These are phyloP conservation scores for Anguilla anguilla DNA, from an alignment of 2,797 vertebrate genomes.

Conservation along the genomic window DNA sequence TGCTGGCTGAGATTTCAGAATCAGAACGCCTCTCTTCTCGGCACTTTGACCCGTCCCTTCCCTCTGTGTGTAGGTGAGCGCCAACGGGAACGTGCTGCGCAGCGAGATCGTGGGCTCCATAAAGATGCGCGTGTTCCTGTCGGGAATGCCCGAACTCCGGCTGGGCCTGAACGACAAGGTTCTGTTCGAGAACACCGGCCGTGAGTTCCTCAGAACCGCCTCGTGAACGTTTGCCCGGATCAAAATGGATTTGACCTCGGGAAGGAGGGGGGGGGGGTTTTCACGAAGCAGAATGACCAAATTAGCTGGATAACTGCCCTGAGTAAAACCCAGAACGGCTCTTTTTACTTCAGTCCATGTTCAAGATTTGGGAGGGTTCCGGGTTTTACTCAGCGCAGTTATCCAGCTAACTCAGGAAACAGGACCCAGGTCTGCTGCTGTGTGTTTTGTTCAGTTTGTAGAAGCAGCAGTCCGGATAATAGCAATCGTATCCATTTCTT, in stretches of 20 bases:
- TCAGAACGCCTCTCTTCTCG: background rate
- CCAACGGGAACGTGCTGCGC: constrained; percentile 92
- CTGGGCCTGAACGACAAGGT: constrained; percentile 97
- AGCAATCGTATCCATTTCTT: background rate
- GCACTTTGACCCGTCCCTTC: background rate
- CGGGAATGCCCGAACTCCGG: constrained; percentile 95
- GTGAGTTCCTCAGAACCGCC: constrained; percentile 58
- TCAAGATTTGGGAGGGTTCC: too few species aligned
- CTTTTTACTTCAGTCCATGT: too few species aligned
- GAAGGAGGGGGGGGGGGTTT: too few species aligned
- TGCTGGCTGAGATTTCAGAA: background rate
- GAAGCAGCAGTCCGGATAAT: background rate
- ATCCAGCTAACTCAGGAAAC: too few species aligned
- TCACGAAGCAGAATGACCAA: too few species aligned
- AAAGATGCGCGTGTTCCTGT: constrained; percentile 97
- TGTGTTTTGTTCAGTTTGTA: background rate
- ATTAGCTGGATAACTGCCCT: too few species aligned
- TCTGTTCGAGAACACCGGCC: constrained; percentile 97
- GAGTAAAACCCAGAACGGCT: too few species aligned
- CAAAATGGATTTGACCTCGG: background rate
- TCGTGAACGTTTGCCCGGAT: background rate
- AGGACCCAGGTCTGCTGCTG: background rate
- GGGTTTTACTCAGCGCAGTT: too few species aligned
- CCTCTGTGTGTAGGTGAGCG: constrained; percentile 82
- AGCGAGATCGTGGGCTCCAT: constrained; percentile 98